These are phyloP conservation scores for Abrostola triplasia DNA, from an alignment of 2,888 invertebrate genomes.

Conservation along the genomic window DNA sequence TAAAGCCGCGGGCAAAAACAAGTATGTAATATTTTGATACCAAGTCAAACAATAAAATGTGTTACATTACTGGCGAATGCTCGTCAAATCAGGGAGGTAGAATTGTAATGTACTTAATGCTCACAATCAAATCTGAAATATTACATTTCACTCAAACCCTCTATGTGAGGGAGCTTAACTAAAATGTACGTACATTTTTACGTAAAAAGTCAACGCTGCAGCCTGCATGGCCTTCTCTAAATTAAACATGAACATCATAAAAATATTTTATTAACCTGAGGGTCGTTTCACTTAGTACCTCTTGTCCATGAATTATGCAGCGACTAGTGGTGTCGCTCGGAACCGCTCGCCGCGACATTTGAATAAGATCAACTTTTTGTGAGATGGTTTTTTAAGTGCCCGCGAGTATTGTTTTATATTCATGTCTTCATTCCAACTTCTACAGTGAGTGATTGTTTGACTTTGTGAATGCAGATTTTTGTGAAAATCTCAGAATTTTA, in stretches of 20 bases:
- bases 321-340: conserved; percentile 35
- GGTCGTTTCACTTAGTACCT: conserved; percentile 74
- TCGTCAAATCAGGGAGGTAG: too few species aligned
- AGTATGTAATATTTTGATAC: too few species aligned
- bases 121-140: too few species aligned
- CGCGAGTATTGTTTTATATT: conserved; percentile 34
- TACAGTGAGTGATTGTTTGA: conserved; percentile 12
- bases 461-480: not conserved
- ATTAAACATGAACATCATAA: conserved; percentile 61
- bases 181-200: too few species aligned
- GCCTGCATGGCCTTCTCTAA: not conserved
- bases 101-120: too few species aligned
- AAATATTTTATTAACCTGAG: conserved; percentile 78
- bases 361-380: conserved; percentile 56
- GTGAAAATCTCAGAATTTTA: not conserved
- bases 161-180: too few species aligned
- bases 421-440: conserved; percentile 35
- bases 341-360: conserved; percentile 52
- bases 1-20: too few species aligned
- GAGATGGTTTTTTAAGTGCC: conserved; percentile 40
- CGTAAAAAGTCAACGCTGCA: too few species aligned
- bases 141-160: too few species aligned
- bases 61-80: too few species aligned
- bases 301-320: conserved; percentile 73
- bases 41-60: too few species aligned